A percentile compares a stretch with the other conserved stretches of the same genome.
Evolutionary conservation across 2,797 vertebrate genomes (phyloP).

Genomic region (Malacoraja senta): DNA sequence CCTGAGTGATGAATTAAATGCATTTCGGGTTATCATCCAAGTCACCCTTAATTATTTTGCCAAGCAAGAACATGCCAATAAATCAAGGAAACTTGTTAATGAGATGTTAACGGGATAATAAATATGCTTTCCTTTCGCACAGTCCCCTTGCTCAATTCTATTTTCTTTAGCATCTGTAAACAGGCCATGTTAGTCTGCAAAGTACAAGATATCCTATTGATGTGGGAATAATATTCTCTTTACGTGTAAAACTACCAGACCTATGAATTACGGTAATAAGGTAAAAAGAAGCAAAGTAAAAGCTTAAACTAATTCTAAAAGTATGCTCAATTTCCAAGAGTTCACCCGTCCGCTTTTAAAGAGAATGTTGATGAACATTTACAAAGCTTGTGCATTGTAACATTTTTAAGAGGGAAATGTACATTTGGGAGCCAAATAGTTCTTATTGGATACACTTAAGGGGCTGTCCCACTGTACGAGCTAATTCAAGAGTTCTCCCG

Average conservation of each 20-base stretch:
- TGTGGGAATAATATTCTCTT: not conserved
- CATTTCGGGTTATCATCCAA: not conserved
- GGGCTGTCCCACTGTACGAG: no score
- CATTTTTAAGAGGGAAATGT: not conserved
- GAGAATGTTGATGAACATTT: not conserved
- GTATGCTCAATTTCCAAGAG: not conserved
- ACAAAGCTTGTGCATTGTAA: not conserved
- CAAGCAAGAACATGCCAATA: not conserved
- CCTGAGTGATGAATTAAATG: not conserved
- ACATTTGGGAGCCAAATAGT: not conserved
- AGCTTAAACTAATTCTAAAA: not conserved
- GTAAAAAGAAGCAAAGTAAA: not conserved
- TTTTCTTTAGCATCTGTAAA: not conserved
- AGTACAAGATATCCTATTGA: not conserved
- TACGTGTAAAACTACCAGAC: not conserved
- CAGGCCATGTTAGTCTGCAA: not conserved
- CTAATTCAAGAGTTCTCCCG: no score
- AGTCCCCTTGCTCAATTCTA: not conserved
- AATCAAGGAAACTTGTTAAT: slow-evolving; percentile 6
- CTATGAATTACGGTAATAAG: not conserved
- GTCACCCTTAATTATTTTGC: slow-evolving; percentile 2
- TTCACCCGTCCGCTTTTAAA: not conserved
- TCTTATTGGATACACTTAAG: not conserved
- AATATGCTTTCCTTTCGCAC: not conserved
- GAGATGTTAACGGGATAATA: not conserved